A percentile compares a stretch with the other conserved stretches of the same genome.
Evolutionary conservation across 2,113 vertebrate genomes (phyloP).

Genomic region (Origma solitaria): DNA sequence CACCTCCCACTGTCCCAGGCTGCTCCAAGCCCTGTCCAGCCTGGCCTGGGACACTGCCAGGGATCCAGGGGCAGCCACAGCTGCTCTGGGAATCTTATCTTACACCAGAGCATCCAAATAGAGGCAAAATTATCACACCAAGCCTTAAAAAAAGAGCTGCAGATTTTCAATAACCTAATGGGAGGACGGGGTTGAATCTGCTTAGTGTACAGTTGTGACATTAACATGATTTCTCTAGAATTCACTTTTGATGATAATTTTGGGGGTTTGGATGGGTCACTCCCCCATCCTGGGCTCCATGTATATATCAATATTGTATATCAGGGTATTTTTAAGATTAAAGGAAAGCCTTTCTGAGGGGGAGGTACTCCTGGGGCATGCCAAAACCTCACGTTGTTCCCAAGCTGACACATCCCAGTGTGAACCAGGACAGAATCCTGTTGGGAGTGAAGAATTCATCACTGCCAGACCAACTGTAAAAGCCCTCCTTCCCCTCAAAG

Average conservation of each 20-base stretch:
- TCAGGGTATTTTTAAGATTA: not conserved
- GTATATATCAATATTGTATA: not conserved
- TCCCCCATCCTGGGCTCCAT: accelerated
- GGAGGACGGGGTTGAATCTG: not conserved
- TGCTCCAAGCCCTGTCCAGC: not conserved
- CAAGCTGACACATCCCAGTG: accelerated
- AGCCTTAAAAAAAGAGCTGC: not conserved
- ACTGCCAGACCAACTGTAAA: not conserved
- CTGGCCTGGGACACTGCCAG: not conserved
- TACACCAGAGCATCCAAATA: not conserved
- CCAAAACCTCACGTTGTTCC: accelerated
- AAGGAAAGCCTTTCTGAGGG: not conserved
- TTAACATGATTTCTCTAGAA: not conserved
- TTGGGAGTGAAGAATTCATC: not conserved
- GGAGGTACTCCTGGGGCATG: accelerated
- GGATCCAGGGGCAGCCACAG: not conserved
- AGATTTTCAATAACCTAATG: not conserved
- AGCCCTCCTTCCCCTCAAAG: not conserved
- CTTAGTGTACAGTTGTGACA: accelerated
- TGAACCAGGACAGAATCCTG: not conserved
- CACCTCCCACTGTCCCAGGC: accelerated
- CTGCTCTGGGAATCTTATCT: not conserved
- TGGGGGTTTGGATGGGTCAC: no score
- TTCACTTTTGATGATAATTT: not conserved
- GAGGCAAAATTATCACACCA: not conserved